These are phyloP conservation scores for Solea solea DNA, from an alignment of 2,113 vertebrate species.

Conservation along the genomic window DNA sequence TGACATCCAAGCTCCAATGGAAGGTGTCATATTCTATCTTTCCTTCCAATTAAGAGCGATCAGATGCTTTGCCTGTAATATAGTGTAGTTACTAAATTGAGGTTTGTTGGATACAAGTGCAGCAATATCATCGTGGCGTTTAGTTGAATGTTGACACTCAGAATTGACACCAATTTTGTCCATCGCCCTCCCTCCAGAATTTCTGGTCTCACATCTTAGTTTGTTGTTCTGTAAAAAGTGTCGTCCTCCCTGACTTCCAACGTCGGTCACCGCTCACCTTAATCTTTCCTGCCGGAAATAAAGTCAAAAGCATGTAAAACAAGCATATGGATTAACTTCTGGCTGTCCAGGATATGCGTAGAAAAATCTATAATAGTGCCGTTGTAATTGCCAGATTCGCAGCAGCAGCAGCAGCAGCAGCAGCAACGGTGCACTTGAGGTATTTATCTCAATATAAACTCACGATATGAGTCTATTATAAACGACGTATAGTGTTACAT, in stretches of 20 bases:
- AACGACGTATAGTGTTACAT: conserved; percentile 37
- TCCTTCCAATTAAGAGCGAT: too few species aligned
- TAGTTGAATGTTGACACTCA: too few species aligned
- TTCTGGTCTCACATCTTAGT: neutral
- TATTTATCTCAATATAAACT: conserved; percentile 24
- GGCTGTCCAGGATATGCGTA: conserved; percentile 43
- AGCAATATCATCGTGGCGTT: too few species aligned
- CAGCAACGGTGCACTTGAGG: conserved; percentile 4
- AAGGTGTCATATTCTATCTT: too few species aligned
- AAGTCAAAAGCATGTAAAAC: conserved; percentile 24
- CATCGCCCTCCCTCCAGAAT: neutral
- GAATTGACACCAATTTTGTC: too few species aligned
- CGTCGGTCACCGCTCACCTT: conserved; percentile 51
- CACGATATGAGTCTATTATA: conserved; percentile 14
- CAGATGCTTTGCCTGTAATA: too few species aligned
- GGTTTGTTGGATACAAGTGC: too few species aligned
- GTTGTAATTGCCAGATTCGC: conserved; percentile 35
- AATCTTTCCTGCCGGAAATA: neutral
- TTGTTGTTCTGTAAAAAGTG: neutral
- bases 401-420: conserved; percentile 26
- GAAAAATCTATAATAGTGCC: neutral
- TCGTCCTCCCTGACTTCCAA: conserved; percentile 1
- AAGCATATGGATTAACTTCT: neutral
- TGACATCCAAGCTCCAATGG: too few species aligned
- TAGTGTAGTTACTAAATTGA: too few species aligned